Conservation (phyloP, 1,140 invertebrate genomes). For the Drosophila setifemur region DNA sequence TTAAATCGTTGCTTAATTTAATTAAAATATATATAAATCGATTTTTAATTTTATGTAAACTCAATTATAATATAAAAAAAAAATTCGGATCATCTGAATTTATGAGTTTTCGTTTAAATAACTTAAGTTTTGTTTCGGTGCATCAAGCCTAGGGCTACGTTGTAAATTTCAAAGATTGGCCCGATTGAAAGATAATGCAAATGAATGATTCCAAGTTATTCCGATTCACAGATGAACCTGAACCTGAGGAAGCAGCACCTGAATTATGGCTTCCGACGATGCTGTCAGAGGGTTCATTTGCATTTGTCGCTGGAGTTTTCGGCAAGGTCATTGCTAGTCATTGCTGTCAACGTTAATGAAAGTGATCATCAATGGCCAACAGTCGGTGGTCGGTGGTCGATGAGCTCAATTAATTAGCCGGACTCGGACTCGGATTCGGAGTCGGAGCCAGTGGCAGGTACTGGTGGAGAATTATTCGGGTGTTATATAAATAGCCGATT, state of each 20-base stretch:
- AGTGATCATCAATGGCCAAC: conserved; percentile 36
- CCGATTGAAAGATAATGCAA: conserved; percentile 54
- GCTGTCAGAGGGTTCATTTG: conserved; percentile 31
- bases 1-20: no score
- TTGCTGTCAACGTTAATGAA: conserved; percentile 59
- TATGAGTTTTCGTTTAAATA: no score
- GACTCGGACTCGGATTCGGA: no score
- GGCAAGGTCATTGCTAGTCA: conserved; percentile 58
- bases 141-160: neutral
- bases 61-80: no score
- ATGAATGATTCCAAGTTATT: conserved; percentile 17
- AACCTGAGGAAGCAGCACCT: conserved; percentile 32
- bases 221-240: no score
- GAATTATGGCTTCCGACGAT: conserved; percentile 45
- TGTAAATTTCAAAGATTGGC: conserved; percentile 27
- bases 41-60: no score
- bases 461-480: conserved; percentile 52
- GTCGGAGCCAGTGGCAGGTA: no score
- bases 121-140: neutral
- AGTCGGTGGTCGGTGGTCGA: conserved; percentile 26
- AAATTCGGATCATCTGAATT: no score
- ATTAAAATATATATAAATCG: no score
- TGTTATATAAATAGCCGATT: conserved; percentile 66
- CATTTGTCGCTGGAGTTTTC: conserved; percentile 48
- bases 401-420: conserved; percentile 65